Evolutionary conservation across 2,797 vertebrate species (phyloP).

Genomic region (Melanotaenia pygmaea): DNA sequence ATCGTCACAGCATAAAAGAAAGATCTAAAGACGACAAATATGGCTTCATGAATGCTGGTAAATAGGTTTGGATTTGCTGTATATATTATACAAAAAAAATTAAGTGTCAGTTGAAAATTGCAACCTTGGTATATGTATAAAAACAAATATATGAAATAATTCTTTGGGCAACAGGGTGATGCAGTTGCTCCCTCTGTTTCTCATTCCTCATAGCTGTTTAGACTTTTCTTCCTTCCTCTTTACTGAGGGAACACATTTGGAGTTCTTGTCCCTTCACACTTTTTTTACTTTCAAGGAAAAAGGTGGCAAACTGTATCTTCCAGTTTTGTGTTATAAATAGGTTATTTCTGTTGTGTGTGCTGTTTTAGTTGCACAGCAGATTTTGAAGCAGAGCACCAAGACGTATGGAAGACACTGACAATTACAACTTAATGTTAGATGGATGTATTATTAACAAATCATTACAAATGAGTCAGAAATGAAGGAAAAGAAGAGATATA

Average conservation of each 20-base stretch:
- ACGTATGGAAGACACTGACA: conserved; percentile 34
- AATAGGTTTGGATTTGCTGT: background rate
- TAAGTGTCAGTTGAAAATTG: background rate
- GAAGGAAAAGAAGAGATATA: background rate
- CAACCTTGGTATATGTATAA: background rate
- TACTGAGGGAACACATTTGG: conserved; percentile 19
- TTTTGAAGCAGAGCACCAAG: conserved; percentile 30
- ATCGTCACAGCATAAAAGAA: background rate
- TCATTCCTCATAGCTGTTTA: conserved; percentile 5
- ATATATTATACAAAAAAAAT: background rate
- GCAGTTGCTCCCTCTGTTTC: conserved; percentile 5
- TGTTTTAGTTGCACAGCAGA: conserved; percentile 37
- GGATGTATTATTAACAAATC: conserved; percentile 30
- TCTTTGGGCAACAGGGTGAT: background rate
- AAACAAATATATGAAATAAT: background rate
- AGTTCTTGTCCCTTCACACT: conserved; percentile 28
- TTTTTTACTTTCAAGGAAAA: conserved; percentile 39
- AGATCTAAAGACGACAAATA: background rate
- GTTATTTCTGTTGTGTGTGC: conserved; percentile 24
- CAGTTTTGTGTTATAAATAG: conserved; percentile 32
- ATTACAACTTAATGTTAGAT: conserved; percentile 34
- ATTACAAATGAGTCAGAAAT: conserved; percentile 33
- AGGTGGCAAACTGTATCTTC: conserved; percentile 40
- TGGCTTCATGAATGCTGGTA: no score
- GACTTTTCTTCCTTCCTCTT: conserved; percentile 23